Evolutionary conservation across 2,113 vertebrate species (phyloP).

Genomic region (Grammomys surdaster): DNA sequence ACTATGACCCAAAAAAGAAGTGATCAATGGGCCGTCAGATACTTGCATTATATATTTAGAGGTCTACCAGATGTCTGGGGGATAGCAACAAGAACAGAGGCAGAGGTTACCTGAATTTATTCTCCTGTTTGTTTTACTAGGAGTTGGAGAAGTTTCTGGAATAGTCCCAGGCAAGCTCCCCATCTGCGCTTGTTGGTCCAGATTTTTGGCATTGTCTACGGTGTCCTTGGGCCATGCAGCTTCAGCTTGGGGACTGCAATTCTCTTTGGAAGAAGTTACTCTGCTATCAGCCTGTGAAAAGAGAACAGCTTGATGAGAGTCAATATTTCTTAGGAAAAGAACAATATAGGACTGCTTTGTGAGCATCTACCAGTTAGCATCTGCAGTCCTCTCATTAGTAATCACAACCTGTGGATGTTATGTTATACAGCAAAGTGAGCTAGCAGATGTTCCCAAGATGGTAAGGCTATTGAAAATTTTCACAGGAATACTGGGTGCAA

Average conservation of each 20-base stretch:
- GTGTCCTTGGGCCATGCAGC: background rate
- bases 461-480: background rate
- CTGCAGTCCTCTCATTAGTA: background rate
- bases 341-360: background rate
- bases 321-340: conserved; percentile 38
- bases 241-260: background rate
- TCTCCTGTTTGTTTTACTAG: conserved; percentile 55
- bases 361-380: background rate
- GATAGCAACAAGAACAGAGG: background rate
- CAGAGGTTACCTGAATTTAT: conserved; percentile 75
- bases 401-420: background rate
- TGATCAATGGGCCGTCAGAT: background rate
- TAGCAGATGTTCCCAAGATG: background rate
- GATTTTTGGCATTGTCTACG: conserved; percentile 12
- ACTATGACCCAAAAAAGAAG: background rate
- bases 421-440: background rate
- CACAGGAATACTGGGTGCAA: background rate
- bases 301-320: conserved; percentile 7
- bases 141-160: conserved; percentile 66
- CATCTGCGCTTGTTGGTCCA: conserved; percentile 25
- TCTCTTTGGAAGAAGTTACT: background rate
- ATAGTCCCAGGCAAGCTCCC: conserved; percentile 66
- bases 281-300: conserved; percentile 70
- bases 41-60: background rate
- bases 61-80: background rate